Evolutionary conservation across 2,113 vertebrate species (phyloP), one percentile per base, ranked within the genome.

Genomic region (Hymenochirus boettgeri): DNA sequence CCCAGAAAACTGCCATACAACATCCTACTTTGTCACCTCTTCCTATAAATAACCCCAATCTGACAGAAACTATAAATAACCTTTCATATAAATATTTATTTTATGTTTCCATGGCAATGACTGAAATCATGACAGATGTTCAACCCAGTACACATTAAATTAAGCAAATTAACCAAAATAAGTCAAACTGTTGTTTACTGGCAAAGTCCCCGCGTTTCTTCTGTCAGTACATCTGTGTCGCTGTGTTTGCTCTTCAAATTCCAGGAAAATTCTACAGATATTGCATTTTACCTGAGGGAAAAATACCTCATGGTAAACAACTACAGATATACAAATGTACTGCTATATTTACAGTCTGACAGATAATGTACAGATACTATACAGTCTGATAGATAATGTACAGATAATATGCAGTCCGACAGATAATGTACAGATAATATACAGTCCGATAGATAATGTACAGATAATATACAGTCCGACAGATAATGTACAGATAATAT

Each of bases 151-250:
- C 64, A 59, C 58, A 66, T 58, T 58, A 26, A 66, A 58, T 66
- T 66, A 66, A 66, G 55, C 55, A 26, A 66, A 58, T 66, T 66
- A 66, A 66, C 45, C 55, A 58, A 58, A 66, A 58, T 58, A 58
- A 58, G 19, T 39, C 64, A 58, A 39, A 66, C 55, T 66, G 64
- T 51, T 66, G 54, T 58, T 65, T 57, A 57, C 27, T 66, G 64
- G 46, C 62, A 56, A 56, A 22, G 13, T 23, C 26, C 13, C 45
- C 18, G 2, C 8, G n/a, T 48, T 33, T 25, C 26, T 26, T 54
- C 39, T 57, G 13, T 9, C 26, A 13, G 64, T 37, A 50, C 64
- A 51, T 57, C 64, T 58, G 64, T 18, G 22, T 19, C 27, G 27
- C 22, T 15, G 26, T 18, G 7, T 35, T 57, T 10, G 9, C 22